Conservation (phyloP, 2,888 invertebrate genomes). For the Metalampra italica region DNA sequence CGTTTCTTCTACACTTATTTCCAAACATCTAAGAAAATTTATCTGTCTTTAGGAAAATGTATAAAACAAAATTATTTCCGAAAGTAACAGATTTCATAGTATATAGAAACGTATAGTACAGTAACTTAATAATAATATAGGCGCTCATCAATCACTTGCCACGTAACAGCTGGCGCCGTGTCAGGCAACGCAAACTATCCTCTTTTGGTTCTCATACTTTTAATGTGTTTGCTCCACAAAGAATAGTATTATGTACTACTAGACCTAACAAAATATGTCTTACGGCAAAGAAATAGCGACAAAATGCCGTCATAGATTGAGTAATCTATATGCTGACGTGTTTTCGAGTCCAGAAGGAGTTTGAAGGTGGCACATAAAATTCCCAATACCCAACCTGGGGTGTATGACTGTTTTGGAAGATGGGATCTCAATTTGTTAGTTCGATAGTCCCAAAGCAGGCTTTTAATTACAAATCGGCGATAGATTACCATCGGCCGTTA, state of each 20-base stretch:
- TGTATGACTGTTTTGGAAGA: no score
- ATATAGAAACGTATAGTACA: no score
- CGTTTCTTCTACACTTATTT: no score
- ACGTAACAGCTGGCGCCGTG: conserved; percentile 16
- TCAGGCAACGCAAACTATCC: conserved; percentile 2
- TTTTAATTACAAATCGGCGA: conserved; percentile 10
- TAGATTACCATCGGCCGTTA: conserved; percentile 17
- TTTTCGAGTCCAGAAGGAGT: no score
- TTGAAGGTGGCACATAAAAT: no score
- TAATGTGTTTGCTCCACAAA: background rate
- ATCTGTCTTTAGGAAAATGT: no score
- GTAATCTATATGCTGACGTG: no score
- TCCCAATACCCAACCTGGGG: no score
- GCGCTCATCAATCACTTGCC: conserved; percentile 21
- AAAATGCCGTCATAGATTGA: background rate
- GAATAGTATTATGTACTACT: background rate
- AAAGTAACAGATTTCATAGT: no score
- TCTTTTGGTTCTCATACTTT: background rate
- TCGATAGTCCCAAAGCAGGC: background rate
- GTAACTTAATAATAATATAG: no score
- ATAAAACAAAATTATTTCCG: no score
- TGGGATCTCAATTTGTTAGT: conserved; percentile 2
- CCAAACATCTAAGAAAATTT: no score
- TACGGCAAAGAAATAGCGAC: background rate
- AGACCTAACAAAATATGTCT: background rate